Evolutionary conservation across 2,113 vertebrate species (phyloP).

Genomic region (Ailurus styani): DNA sequence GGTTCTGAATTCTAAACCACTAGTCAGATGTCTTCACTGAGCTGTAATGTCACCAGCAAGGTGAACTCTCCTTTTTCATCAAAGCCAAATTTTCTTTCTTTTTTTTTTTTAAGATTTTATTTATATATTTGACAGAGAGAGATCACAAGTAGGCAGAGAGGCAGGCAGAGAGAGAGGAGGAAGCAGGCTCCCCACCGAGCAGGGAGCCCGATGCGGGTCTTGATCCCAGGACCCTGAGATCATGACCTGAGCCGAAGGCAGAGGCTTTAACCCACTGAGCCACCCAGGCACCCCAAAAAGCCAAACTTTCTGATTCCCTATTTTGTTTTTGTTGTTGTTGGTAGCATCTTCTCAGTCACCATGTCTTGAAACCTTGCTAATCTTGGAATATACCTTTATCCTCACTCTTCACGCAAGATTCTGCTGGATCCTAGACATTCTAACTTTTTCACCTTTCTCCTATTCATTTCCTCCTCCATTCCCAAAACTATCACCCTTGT

Average conservation of each 20-base stretch:
- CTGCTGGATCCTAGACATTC: neutral
- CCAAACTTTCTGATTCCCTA: neutral
- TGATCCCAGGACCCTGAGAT: too few relatives aligned
- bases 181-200: too few relatives aligned
- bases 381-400: neutral
- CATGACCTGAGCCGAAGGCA: too few relatives aligned
- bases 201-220: too few relatives aligned
- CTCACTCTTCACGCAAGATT: neutral
- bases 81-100: neutral
- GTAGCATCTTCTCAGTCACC: neutral
- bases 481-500: fast-evolving
- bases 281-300: too few relatives aligned
- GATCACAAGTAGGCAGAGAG: too few relatives aligned
- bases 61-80: neutral
- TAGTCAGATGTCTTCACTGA: neutral
- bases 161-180: too few relatives aligned
- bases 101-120: too few relatives aligned
- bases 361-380: neutral
- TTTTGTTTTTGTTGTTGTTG: neutral
- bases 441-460: neutral
- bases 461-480: neutral
- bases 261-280: too few relatives aligned
- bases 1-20: neutral
- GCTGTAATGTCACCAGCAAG: neutral
- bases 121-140: too few relatives aligned